Conservation (phyloP, 2,113 vertebrate species). For the Dromiciops gliroides region DNA sequence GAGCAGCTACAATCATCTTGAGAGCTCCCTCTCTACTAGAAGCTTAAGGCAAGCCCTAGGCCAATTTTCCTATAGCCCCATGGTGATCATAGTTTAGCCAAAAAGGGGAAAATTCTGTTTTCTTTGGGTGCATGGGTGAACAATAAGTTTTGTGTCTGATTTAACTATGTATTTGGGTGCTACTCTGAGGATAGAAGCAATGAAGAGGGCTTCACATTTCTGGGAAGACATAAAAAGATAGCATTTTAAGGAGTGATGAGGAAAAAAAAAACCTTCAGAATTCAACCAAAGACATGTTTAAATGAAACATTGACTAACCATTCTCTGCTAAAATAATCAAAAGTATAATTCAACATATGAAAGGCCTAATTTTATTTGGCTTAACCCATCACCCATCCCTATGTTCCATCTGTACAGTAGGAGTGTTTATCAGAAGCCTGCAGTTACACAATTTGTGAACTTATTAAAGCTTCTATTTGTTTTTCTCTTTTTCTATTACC, state of each 20-base stretch:
- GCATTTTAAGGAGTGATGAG: conserved; percentile 65
- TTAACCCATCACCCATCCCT: conserved; percentile 45
- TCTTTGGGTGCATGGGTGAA: conserved; percentile 64
- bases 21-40: neutral
- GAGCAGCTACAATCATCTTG: neutral
- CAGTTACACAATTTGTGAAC: neutral
- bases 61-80: conserved; percentile 65
- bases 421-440: conserved; percentile 52
- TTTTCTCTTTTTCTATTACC: conserved; percentile 28
- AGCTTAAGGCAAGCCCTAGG: conserved; percentile 65
- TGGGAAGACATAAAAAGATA: conserved; percentile 57
- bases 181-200: conserved; percentile 62
- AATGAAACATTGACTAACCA: conserved; percentile 74
- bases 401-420: neutral
- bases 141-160: conserved; percentile 57
- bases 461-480: conserved; percentile 52
- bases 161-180: conserved; percentile 64
- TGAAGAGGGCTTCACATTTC: conserved; percentile 58
- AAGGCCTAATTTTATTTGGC: conserved; percentile 59
- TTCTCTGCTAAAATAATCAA: conserved; percentile 65
- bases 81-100: conserved; percentile 60
- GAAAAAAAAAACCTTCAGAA: conserved; percentile 54
- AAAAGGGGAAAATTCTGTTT: conserved; percentile 55
- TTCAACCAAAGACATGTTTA: conserved; percentile 70
- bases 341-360: conserved; percentile 59